Base-by-base conservation (phyloP, 1,140 invertebrate genomes). In the Carcinoscorpius rotundicauda region DNA sequence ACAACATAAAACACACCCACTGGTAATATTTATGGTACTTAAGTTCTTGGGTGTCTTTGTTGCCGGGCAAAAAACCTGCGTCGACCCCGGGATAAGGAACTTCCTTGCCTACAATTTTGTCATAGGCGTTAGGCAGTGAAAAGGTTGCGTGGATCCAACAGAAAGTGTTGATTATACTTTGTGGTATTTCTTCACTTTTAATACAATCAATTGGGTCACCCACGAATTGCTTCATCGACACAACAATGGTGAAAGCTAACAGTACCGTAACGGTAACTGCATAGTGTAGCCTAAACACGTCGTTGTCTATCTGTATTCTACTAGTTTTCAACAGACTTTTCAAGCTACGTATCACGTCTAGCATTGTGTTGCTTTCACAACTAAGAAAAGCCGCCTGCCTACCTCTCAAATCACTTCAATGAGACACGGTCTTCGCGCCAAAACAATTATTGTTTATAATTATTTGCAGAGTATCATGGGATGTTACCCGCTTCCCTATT, bases 81-180 rank as follows among this genome's bases (percentile, higher is more conserved):
- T 76, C 75, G n/a, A 76, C 72, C 4, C 89, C 90, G 0, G 87
- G 87, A 71, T 86, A 85, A 0, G 85, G 84, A 5, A 88, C 88
- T 69, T 84, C 86, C 29, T 61, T 58, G 50, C 71, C 71, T 4
- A 68, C 67, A 49, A 66, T 68, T 62, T 73, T 74, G 9, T 58
- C 9, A 57, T 62, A 93, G 3, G 89, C 89, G 74, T 91, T 88
- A 3, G 71, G 85, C 65, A 91, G 84, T 60, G 87, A 87, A 76
- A 95, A 97, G 5, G 93, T 97, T 69, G 93, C 95, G 74, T 95
- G 90, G 74, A 95, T 91, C 91, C 91, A 96, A 81, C 93, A 95
- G 78, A 89, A 93, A 51, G 91, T 90, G 78, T 94, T 93, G 72
- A 93, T 83, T 64, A 90, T 88, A 77, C 89, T 87, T 77, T 88